Evolutionary conservation across 1,140 invertebrate genomes (phyloP).

Genomic region (Drosophila sp.): DNA sequence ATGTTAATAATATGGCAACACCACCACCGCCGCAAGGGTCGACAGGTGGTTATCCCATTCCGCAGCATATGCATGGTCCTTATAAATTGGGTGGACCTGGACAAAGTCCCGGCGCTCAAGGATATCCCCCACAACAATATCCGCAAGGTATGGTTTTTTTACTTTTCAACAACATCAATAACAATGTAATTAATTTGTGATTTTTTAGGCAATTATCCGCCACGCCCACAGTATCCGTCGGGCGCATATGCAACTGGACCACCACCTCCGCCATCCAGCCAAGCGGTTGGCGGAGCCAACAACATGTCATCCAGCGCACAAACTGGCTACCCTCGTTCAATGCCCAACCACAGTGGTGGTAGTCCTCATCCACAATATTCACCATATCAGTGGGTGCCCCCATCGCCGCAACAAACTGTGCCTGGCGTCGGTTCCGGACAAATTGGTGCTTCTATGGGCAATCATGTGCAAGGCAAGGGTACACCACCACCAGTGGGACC

Average conservation of each 20-base stretch:
- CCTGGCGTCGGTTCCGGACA: conserved; percentile 68
- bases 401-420: conserved; percentile 73
- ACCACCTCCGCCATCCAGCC: conserved; percentile 72
- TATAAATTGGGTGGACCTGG: conserved; percentile 79
- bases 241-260: conserved; percentile 85
- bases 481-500: conserved; percentile 74
- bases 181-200: conserved; percentile 7
- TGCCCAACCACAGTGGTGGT: conserved; percentile 86
- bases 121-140: conserved; percentile 87
- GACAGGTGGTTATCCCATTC: conserved; percentile 75
- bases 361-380: conserved; percentile 85
- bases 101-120: conserved; percentile 84
- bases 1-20: conserved; percentile 84
- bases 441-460: conserved; percentile 72
- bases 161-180: neutral
- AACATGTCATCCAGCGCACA: conserved; percentile 84
- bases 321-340: conserved; percentile 85
- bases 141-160: conserved; percentile 82
- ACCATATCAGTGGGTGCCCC: conserved; percentile 85
- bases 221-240: conserved; percentile 86
- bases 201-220: conserved; percentile 86
- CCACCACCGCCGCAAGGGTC: conserved; percentile 80
- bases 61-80: conserved; percentile 80
- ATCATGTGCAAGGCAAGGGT: conserved; percentile 82
- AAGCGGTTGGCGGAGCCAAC: conserved; percentile 70